Base-by-base conservation (phyloP, 2,797 vertebrate genomes). In the Spatula clypeata region DNA sequence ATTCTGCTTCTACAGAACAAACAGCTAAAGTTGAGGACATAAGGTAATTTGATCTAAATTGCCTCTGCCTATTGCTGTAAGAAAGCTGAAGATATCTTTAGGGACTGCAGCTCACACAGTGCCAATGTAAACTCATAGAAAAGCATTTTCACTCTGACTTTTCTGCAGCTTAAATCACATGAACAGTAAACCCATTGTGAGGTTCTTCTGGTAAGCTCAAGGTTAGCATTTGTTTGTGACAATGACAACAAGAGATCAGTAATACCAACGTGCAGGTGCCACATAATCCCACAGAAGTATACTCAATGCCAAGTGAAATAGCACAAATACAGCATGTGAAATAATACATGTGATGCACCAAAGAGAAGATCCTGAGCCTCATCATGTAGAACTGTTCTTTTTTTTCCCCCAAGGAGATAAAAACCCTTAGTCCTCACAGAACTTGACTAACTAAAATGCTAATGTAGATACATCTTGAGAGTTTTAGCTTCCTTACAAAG, bases 1-100 rank as follows among this genome's bases (percentile, higher is more conserved):
- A 42, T 86, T 90, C 74, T 87, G 70, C 79, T 86, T 81, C 47
- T 81, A 74, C 47, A 90, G 74, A 82, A 86, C 76, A 94, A 94
- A 86, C 24, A 88, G 83, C 74, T 82, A 17, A 82, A 82, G 82
- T 36, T 36, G 51, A 92, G 51, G 82, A 60, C 47, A 71, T 16
- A 49, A 72, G 26, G 93, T 79, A 96, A 96, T 85, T 70, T 79
- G 88, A 97, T 82, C 92, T 40, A 57, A 76, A 4, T 4, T 60
- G 66, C 38, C 74, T 84, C 62, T 84, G 31, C 64, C 47, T 75
- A 27, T 40, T 66, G 54, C 73, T 76, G 62, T 58, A 79, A 84
- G 85, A 90, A 92, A 88, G 34, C n/a, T 73, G 61, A 84, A 76
- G 54, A 21, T 36, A 58, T 6, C 58, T 91, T 86, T 32, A 84